Evolutionary conservation across 2,113 vertebrate species (phyloP).

Genomic region (Columba livia): DNA sequence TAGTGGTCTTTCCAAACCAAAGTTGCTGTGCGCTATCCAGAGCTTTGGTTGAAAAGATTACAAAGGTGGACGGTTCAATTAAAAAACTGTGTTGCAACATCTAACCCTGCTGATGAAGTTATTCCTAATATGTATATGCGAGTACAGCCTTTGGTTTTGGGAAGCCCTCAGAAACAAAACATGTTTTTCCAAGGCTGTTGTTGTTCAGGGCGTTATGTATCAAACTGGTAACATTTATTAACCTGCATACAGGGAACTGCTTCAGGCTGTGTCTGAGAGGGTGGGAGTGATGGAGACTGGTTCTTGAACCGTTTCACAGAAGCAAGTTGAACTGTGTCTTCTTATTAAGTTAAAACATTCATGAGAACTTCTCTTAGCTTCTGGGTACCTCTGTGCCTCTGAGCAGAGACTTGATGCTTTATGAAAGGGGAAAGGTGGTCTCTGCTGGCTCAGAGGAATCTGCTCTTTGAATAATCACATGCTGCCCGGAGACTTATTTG

Average conservation of each 20-base stretch:
- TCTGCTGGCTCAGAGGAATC: neutral
- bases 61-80: neutral
- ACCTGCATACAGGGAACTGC: neutral
- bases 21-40: neutral
- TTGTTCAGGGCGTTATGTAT: neutral
- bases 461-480: neutral
- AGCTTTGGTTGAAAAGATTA: neutral
- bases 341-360: neutral
- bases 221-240: neutral
- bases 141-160: neutral
- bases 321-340: accelerated
- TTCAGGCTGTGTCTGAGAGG: neutral
- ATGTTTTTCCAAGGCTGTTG: neutral
- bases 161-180: neutral
- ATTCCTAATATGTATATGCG: neutral
- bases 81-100: neutral
- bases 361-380: neutral
- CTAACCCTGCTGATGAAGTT: neutral
- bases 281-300: neutral
- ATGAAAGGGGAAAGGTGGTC: accelerated
- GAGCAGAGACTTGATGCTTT: neutral
- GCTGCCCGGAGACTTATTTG: neutral
- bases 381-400: neutral
- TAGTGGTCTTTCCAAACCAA: neutral
- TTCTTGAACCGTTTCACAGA: neutral